phyloP scores from a whole-genome alignment of 2,797 vertebrate species.

The Cossypha dichroa region DNA sequence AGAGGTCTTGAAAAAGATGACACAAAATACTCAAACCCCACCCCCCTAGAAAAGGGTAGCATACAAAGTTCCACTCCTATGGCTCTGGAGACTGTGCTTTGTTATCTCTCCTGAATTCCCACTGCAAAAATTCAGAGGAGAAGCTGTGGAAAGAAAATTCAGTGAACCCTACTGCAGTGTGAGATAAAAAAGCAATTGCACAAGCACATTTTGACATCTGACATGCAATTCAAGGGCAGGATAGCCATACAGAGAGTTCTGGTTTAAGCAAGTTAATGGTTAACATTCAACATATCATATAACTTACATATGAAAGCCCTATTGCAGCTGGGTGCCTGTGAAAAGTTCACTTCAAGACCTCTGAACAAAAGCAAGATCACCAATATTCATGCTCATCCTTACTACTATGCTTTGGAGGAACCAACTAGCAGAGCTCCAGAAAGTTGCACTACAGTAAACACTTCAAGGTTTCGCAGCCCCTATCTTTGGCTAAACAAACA shows the following conservation, averaged over 20 bases:
- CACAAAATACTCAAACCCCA: background rate
- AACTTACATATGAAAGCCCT: background rate
- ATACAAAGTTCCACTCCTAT: background rate
- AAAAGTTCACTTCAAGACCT: background rate
- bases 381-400: background rate
- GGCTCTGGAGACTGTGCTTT: background rate
- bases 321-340: background rate
- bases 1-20: background rate
- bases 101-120: background rate
- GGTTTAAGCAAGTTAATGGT: background rate
- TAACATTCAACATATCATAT: background rate
- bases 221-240: background rate
- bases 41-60: background rate
- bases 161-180: background rate
- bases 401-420: background rate
- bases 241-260: background rate
- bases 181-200: background rate
- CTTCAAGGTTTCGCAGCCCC: background rate
- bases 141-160: constrained; percentile 37
- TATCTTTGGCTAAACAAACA: background rate
- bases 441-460: background rate
- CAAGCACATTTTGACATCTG: background rate
- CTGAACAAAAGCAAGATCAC: background rate
- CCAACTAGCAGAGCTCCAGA: background rate
- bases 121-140: background rate